Conservation (phyloP, 2,113 vertebrate genomes). For the Melanerpes aurifrons region DNA sequence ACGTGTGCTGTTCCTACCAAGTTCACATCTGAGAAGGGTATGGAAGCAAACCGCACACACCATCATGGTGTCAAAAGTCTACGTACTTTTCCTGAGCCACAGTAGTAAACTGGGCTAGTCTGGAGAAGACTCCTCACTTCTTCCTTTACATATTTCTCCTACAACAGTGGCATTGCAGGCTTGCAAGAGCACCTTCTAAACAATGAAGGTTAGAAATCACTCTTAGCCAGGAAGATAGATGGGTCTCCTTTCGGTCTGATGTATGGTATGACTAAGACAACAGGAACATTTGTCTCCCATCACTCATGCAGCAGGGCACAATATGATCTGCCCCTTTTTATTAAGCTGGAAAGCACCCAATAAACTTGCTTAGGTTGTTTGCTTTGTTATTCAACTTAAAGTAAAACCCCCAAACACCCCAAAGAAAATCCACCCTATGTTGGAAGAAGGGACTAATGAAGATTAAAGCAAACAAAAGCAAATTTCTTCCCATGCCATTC, state of each 20-base stretch:
- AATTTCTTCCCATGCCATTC: not conserved
- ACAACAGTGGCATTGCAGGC: not conserved
- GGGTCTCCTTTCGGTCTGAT: not conserved
- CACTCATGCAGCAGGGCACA: not conserved
- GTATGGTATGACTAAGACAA: not conserved
- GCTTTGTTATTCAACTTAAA: not conserved
- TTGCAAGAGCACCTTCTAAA: not conserved
- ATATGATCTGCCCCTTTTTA: not conserved
- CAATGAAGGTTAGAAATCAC: not conserved
- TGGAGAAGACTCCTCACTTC: not conserved
- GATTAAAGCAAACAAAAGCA: not conserved
- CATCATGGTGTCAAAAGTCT: fast-evolving
- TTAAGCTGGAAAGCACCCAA: not conserved
- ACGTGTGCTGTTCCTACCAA: fast-evolving
- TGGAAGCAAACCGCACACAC: not conserved
- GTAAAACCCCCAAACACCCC: fast-evolving
- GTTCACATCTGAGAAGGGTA: not conserved
- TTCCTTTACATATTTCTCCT: not conserved
- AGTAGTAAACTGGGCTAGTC: not conserved
- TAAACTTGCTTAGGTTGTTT: not conserved
- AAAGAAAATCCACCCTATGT: not conserved
- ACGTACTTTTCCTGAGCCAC: not conserved
- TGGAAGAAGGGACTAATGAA: not conserved
- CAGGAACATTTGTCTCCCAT: not conserved
- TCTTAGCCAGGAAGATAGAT: not conserved